Evolutionary conservation across 2,888 invertebrate genomes (phyloP), one percentile per base, ranked within the genome.

Genomic region (Melangyna quadrimaculata): DNA sequence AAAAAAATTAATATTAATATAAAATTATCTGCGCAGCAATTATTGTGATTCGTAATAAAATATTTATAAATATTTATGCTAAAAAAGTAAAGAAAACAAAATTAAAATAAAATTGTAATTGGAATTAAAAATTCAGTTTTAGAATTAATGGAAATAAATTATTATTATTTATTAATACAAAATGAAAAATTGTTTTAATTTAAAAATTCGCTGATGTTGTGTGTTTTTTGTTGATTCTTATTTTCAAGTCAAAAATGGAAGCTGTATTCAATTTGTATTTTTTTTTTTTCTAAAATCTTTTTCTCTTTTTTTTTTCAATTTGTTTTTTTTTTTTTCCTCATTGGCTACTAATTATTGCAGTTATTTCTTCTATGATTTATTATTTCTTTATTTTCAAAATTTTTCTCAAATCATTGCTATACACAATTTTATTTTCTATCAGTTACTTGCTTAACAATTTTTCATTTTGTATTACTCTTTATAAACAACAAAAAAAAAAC

Each of bases 171-270:
- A 81, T 83, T 87, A 87, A 88, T 87, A 87, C 88, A 88, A 88
- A 88, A 88, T 88, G 88, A 88, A 88, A 88, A 88, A 88, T 88
- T 88, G 88, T 88, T 88, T 88, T 88, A 81, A 87, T 88, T 81
- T 59, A 17, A 70, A n/a, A 74, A 40, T 48, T 75, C 40, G 48
- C 10, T 53, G 59, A 70, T 63, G 51, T 51, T 51, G 55, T 51
- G 8, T 24, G 40, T 61, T 37, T 61, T 40, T 32, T 12, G 24
- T 40, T 37, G 35, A 55, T 12, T 45, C 3, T 17, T 40, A 3
- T 43, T 27, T 10, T 55, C 51, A 27, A 51, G 7, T 51, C 24
- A 24, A 27, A 51, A 51, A 51, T 72, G 71, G 57, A 77, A 77
- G 65, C 69, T 67, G 71, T 61, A 67, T 57, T 71, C 24, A 27